Evolutionary conservation across 1,140 invertebrate species (phyloP).

Genomic region (Sogatella furcifera): DNA sequence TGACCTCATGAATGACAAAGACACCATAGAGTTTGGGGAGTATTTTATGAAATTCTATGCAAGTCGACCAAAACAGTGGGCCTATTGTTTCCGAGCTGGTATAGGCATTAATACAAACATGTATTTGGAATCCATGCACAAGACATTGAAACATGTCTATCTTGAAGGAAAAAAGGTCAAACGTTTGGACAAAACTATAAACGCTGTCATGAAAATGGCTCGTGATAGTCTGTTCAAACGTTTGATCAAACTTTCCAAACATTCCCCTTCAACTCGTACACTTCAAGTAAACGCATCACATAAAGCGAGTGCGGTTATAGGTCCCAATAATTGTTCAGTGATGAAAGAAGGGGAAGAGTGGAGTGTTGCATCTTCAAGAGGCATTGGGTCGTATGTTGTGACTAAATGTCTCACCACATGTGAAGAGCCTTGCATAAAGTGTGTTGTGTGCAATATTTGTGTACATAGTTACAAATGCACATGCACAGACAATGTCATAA

Average conservation of each 20-base stretch:
- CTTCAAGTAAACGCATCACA: neutral
- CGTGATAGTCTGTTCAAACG: slow-evolving; percentile 10
- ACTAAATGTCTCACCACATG: no score
- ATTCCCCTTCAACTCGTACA: neutral
- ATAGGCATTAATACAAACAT: slow-evolving; percentile 7
- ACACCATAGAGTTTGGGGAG: neutral
- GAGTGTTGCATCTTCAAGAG: neutral
- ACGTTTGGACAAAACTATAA: slow-evolving; percentile 5
- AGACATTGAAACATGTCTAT: slow-evolving; percentile 1
- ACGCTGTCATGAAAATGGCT: slow-evolving; percentile 6
- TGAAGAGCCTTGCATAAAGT: no score
- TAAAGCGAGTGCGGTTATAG: neutral
- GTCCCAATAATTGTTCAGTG: neutral
- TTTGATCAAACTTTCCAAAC: neutral
- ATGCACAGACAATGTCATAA: no score
- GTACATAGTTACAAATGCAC: no score
- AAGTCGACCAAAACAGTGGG: neutral
- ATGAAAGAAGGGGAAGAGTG: neutral
- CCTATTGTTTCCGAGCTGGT: neutral
- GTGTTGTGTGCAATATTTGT: no score
- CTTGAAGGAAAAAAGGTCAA: slow-evolving; percentile 7
- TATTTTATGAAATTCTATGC: slow-evolving; percentile 4
- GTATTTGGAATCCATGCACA: neutral
- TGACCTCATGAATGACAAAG: neutral
- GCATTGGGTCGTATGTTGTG: no score